Conservation (phyloP, 1,140 invertebrate species). For the Heterodera carotae region DNA sequence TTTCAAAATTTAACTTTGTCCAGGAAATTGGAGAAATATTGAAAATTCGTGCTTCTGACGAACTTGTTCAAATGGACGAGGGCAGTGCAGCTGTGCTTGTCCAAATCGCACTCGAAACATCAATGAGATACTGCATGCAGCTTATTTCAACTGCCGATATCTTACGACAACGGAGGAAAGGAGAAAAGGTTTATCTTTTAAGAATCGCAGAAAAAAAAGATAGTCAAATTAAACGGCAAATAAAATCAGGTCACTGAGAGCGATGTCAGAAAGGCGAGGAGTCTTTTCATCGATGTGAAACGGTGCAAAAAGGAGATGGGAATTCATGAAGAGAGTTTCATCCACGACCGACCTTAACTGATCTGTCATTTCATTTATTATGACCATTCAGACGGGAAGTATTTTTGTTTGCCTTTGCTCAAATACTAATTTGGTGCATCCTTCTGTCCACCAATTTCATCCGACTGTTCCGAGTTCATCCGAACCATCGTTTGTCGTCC, state of each 20-base stretch:
- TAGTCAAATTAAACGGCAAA: neutral
- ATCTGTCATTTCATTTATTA: constrained; percentile 12
- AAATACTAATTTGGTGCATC: neutral
- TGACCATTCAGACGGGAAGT: constrained; percentile 13
- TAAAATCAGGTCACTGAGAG: constrained; percentile 69
- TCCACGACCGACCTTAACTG: constrained; percentile 37
- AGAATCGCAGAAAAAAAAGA: constrained; percentile 51
- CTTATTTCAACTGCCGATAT: constrained; percentile 92
- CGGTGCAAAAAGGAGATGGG: constrained; percentile 88
- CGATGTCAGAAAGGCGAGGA: constrained; percentile 92
- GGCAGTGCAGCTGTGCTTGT: constrained; percentile 89
- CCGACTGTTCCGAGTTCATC: too few species aligned
- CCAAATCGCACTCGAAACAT: constrained; percentile 85
- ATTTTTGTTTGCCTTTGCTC: constrained; percentile 17
- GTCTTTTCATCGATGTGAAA: constrained; percentile 87
- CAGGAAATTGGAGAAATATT: constrained; percentile 57
- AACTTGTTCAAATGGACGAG: constrained; percentile 90
- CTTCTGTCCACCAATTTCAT: neutral
- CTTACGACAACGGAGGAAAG: constrained; percentile 74
- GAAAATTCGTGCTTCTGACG: constrained; percentile 75
- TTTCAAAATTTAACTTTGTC: too few species aligned
- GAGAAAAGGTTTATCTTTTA: constrained; percentile 69
- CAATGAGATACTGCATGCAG: constrained; percentile 89
- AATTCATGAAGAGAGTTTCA: constrained; percentile 73
- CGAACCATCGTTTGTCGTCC: neutral